Base-by-base conservation (phyloP, 2,797 vertebrate genomes). In the Apodemus agrarius region DNA sequence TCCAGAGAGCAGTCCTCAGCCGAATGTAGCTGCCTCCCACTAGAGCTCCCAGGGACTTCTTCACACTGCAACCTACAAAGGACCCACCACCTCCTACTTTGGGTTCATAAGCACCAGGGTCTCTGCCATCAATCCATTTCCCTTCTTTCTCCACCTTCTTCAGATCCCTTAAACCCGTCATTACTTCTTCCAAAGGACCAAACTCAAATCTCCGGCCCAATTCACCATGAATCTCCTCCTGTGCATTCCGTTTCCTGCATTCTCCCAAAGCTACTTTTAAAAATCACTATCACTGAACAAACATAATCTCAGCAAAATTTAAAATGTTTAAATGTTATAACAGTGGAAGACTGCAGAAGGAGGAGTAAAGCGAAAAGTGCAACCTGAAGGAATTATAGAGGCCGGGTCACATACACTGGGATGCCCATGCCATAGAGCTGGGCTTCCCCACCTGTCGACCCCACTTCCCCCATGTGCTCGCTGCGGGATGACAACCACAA, bases 401-500 rank as follows among this genome's bases (percentile, higher is more conserved):
- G 46, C 16, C 37, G 1, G 34, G 49, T 63, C 11, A 19, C 0
- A 16, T 74, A 79, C 81, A 22, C 22, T 0, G 43, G 16, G 37
- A 54, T 4, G 0, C 17, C 0, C n/a, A 72, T 72, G 54, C 59
- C 14, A 29, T 26, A 13, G 0, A 4, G 34, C 86, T 1, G 17
- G 65, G 81, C 1, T 85, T 31, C 80, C 82, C 89, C 95, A 96
- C 96, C 95, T 88, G 96, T 95, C 46, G 65, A 97, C 97, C 98
- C 96, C 93, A 88, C 76, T 91, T 95, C 14, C 95, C 97, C 80
- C 95, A 90, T 40, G 97, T 96, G 97, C 96, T 61, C 72, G 37
- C 94, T 1, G 43, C 88, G 17, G 80, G 91, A 85, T 85, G 96
- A 97, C 97, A 97, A 97, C 90, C 92, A 96, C 97, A 95, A 97